Evolutionary conservation across 1,140 invertebrate species (phyloP).

Genomic region (Pachyrhynchus sulphureomaculatus): DNA sequence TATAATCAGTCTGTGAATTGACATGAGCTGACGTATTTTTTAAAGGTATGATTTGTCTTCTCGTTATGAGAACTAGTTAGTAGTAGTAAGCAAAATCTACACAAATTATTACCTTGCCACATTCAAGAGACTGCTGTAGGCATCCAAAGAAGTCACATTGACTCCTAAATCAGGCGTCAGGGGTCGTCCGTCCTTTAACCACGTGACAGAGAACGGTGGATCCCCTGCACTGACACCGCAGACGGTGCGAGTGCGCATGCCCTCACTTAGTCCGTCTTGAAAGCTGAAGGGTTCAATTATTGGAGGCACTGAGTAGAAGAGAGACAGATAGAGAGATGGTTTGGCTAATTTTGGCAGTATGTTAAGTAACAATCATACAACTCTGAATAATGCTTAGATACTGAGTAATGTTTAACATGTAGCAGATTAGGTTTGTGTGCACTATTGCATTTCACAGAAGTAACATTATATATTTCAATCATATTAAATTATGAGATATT

Average conservation of each 20-base stretch:
- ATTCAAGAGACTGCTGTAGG: slow-evolving; percentile 74
- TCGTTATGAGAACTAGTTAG: too few relatives aligned
- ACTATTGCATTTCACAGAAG: too few relatives aligned
- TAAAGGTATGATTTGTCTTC: too few relatives aligned
- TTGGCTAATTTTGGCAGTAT: not conserved
- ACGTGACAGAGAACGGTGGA: slow-evolving; percentile 71
- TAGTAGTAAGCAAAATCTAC: too few relatives aligned
- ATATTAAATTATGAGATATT: too few relatives aligned
- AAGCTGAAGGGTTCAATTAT: slow-evolving; percentile 83
- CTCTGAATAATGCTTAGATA: too few relatives aligned
- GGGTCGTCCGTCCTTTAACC: slow-evolving; percentile 75
- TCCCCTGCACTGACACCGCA: slow-evolving; percentile 83
- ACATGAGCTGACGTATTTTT: too few relatives aligned
- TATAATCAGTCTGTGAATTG: too few relatives aligned
- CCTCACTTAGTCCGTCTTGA: slow-evolving; percentile 79
- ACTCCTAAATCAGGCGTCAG: slow-evolving; percentile 63
- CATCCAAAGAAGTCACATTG: slow-evolving; percentile 71
- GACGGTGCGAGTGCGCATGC: slow-evolving; percentile 79
- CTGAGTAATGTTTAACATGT: too few relatives aligned
- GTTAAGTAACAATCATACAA: too few relatives aligned
- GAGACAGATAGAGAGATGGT: slow-evolving; percentile 56
- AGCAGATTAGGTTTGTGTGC: too few relatives aligned
- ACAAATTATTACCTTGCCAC: slow-evolving; percentile 26
- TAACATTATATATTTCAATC: not conserved
- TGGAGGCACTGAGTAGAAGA: slow-evolving; percentile 76